Base-by-base conservation (phyloP, 2,113 vertebrate species). In the Pteruthius melanotis region DNA sequence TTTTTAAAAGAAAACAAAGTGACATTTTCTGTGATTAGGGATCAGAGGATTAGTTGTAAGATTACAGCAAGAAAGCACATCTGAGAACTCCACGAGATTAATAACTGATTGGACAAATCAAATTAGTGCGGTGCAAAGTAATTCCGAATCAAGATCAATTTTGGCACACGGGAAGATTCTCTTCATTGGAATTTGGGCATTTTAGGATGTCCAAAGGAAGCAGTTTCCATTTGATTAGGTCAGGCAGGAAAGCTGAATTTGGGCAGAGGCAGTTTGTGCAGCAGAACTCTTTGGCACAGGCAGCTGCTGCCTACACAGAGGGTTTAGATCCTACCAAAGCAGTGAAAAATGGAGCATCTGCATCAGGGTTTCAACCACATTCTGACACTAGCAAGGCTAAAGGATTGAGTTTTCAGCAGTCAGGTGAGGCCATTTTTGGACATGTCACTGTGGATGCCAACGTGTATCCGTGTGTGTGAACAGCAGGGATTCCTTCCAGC, bases 51-150 rank as follows among this genome's bases (percentile, higher is more conserved):
- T 99, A 99, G 98, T 98, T 97, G 96, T 99, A 99, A 99, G 99
- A 98, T 98, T 99, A 99, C 99, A 99, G 99, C 99, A 99, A 99
- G 99, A 99, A 99, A 98, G 97, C 97, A 93, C 80, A 97, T 97
- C 96, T 96, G 93, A 98, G 93, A 96, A 97, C 82, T 97, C 87
- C 90, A 93, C 96, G 88, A 83, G 97, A 98, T 98, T 98, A 98
- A 98, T 97, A 49, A 97, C 94, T 98, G 97, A 99, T 99, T 98
- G 97, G 94, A 98, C 84, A 98, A 98, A 97, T 91, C 97, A 95
- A 92, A 98, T 98, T 98, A 98, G 98, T 98, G 96, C 96, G 97
- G n/a, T 97, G 97, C 97, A 96, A 96, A 96, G 89, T 91, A 44
- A 95, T 97, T 97, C 83, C 92, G 97, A 98, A 97, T 97, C 96